Evolutionary conservation across 2,888 invertebrate species (phyloP).

Genomic region (Diadegma fenestrale): DNA sequence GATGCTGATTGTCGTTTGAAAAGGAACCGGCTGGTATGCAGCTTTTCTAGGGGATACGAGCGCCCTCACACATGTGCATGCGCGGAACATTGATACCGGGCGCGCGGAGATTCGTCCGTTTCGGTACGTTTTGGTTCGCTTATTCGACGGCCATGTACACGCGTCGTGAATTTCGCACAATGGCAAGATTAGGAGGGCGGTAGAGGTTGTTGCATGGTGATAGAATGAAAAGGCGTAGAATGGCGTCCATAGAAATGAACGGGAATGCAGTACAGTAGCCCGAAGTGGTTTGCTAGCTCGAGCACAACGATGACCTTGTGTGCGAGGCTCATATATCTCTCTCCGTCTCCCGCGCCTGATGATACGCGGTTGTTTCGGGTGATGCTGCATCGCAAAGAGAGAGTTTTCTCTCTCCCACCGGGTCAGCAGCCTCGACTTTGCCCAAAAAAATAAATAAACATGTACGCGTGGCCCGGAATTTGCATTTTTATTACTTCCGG

Average conservation of each 20-base stretch:
- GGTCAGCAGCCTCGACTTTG: conserved; percentile 16
- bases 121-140: conserved; percentile 54
- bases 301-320: conserved; percentile 75
- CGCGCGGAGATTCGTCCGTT: background rate
- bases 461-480: conserved; percentile 67
- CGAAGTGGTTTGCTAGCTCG: conserved; percentile 74
- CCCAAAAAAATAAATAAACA: conserved; percentile 59
- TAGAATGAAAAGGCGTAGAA: conserved; percentile 2
- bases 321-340: conserved; percentile 38
- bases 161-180: conserved; percentile 75
- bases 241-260: background rate
- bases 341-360: background rate
- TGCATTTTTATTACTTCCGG: conserved; percentile 75
- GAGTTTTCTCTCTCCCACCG: background rate
- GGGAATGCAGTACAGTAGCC: conserved; percentile 13
- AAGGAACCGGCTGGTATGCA: conserved; percentile 18
- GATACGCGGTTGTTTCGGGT: conserved; percentile 25
- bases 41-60: conserved; percentile 37
- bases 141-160: conserved; percentile 70
- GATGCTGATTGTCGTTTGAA: conserved; percentile 55
- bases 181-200: conserved; percentile 75
- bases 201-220: background rate
- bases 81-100: too few relatives aligned
- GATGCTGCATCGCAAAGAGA: conserved; percentile 28
- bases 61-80: background rate